Evolutionary conservation across 2,113 vertebrate genomes (phyloP).

Genomic region (Muntiacus muntjak): DNA sequence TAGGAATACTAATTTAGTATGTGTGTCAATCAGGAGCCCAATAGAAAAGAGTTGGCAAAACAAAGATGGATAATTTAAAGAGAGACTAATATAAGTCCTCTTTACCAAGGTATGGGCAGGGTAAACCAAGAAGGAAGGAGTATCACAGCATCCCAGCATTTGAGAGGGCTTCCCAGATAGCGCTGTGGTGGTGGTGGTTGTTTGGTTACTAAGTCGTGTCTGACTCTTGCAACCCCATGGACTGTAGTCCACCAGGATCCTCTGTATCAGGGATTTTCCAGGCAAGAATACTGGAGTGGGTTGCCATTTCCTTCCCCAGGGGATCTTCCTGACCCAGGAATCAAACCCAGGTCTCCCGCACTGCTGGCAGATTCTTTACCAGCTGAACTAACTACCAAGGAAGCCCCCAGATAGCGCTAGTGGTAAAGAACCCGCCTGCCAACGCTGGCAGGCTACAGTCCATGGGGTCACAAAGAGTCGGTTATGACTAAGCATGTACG

Average conservation of each 20-base stretch:
- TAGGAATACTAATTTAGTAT: neutral
- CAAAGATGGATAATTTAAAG: neutral
- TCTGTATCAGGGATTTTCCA: neutral
- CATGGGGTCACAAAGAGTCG: neutral
- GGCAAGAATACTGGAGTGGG: neutral
- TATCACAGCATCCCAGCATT: neutral
- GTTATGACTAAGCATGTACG: neutral
- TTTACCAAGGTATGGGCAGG: neutral
- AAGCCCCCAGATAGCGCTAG: neutral
- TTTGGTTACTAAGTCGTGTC: neutral
- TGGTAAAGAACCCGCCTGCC: neutral
- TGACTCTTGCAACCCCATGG: neutral
- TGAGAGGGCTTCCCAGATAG: neutral
- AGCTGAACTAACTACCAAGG: neutral
- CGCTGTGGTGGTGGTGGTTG: rapidly evolving
- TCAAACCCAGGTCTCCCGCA: neutral
- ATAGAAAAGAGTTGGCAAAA: neutral
- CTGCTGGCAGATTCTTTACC: neutral
- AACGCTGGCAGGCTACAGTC: neutral
- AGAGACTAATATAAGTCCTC: neutral
- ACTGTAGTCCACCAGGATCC: neutral
- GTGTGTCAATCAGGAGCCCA: neutral
- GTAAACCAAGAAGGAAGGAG: neutral
- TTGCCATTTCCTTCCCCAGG: neutral
- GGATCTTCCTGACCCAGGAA: neutral